phyloP scores from a whole-genome alignment of 2,888 invertebrate genomes.

The Steromphala cineraria region DNA sequence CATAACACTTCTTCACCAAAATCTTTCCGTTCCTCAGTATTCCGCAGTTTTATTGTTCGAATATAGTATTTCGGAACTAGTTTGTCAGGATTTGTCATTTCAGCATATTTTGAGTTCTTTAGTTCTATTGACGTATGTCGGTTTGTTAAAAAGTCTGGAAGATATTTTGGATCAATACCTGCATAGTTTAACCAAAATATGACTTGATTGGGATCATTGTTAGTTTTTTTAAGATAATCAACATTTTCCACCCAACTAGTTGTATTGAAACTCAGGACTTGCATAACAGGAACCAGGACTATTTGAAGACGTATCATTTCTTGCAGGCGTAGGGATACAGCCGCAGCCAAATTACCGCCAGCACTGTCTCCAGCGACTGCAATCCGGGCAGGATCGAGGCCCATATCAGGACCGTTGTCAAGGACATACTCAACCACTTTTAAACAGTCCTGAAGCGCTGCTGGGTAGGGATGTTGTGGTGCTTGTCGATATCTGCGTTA shows the following conservation, averaged over 20 bases:
- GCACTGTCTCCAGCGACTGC: constrained; percentile 61
- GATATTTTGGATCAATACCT: constrained; percentile 37
- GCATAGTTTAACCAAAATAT: constrained; percentile 48
- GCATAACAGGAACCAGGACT: constrained; percentile 72
- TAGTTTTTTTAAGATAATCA: not conserved
- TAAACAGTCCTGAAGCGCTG: constrained; percentile 47
- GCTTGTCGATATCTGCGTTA: constrained; percentile 53
- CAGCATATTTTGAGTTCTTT: constrained; percentile 29
- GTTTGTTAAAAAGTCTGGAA: constrained; percentile 41
- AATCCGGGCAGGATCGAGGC: constrained; percentile 54
- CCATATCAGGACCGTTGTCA: constrained; percentile 43
- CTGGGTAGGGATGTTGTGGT: constrained; percentile 51
- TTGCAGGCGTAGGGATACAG: constrained; percentile 51
- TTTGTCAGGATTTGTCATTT: constrained; percentile 36
- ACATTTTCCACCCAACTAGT: no score
- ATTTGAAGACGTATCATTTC: constrained; percentile 52
- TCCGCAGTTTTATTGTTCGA: not conserved
- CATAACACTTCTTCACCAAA: constrained; percentile 52
- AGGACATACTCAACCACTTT: constrained; percentile 62
- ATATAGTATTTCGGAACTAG: constrained; percentile 47
- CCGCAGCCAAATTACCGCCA: constrained; percentile 57
- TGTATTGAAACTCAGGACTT: constrained; percentile 71
- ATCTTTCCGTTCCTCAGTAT: not conserved
- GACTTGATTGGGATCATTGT: constrained; percentile 38
- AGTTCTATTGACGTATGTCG: constrained; percentile 53